A percentile compares a stretch with the other conserved stretches of the same genome.
Conservation (phyloP, 2,888 invertebrate genomes). For the Habroteleia sp. region DNA sequence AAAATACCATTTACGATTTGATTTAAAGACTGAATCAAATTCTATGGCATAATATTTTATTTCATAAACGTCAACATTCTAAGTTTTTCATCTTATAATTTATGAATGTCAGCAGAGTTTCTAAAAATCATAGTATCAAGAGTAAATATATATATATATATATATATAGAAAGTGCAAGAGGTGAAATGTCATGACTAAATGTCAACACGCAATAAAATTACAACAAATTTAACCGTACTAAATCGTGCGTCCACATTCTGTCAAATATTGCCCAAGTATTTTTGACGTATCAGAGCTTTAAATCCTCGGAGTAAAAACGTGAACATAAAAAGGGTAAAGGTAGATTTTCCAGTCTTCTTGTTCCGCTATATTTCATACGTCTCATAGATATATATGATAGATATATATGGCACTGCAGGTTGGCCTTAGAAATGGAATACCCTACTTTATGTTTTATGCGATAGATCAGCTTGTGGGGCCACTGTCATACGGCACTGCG, state of each 20-base stretch:
- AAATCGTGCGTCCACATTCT: conserved; percentile 20
- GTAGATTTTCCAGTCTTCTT: conserved; percentile 64
- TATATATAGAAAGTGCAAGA: conserved; percentile 43
- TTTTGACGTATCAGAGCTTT: conserved; percentile 54
- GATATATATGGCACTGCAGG: conserved; percentile 62
- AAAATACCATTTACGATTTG: conserved; percentile 19
- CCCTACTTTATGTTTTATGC: conserved; percentile 80
- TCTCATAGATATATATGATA: conserved; percentile 65
- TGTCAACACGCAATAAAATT: conserved; percentile 51
- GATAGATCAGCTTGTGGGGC: conserved; percentile 80
- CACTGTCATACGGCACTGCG: conserved; percentile 77
- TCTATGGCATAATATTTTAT: conserved; percentile 29
- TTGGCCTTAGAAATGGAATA: conserved; percentile 79
- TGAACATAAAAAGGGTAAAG: conserved; percentile 56
- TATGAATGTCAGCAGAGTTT: conserved; percentile 53
- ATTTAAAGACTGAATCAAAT: conserved; percentile 9
- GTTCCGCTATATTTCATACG: conserved; percentile 76
- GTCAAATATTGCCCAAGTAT: conserved; percentile 49
- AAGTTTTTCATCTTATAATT: conserved; percentile 47
- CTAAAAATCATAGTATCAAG: conserved; percentile 47
- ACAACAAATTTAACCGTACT: conserved; percentile 42
- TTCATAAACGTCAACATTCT: conserved; percentile 45
- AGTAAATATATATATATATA: no score
- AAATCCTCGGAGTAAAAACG: conserved; percentile 51
- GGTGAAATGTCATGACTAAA: conserved; percentile 57